Conservation (phyloP, 2,797 vertebrate species). For the Coregonus suidteri region DNA sequence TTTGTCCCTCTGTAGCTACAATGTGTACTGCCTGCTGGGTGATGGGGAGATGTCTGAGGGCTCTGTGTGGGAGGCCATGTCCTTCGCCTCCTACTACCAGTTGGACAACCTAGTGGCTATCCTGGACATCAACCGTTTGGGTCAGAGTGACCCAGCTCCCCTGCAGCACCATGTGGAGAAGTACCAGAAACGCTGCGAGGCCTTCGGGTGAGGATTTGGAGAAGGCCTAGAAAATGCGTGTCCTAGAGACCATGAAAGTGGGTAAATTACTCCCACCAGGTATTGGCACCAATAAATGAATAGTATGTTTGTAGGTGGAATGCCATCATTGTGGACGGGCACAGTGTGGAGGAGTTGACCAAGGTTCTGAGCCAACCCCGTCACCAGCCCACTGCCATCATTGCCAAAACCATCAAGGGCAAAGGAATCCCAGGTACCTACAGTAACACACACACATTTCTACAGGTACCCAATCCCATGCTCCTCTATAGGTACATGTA, state of each 20-base stretch:
- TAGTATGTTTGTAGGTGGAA: slow-evolving; percentile 79
- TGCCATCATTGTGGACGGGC: slow-evolving; percentile 87
- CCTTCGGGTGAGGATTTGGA: slow-evolving; percentile 80
- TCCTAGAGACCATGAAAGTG: neutral
- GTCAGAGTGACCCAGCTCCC: slow-evolving; percentile 88
- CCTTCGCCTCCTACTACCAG: slow-evolving; percentile 88
- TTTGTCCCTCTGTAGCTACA: slow-evolving; percentile 72
- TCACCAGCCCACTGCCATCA: slow-evolving; percentile 88
- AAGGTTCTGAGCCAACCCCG: slow-evolving; percentile 87
- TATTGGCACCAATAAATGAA: neutral
- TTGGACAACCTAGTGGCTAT: slow-evolving; percentile 90
- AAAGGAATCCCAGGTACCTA: slow-evolving; percentile 86
- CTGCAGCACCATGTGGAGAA: slow-evolving; percentile 89
- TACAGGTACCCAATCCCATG: neutral
- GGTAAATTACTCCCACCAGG: neutral
- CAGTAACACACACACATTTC: slow-evolving; percentile 14
- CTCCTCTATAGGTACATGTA: neutral
- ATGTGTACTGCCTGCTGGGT: slow-evolving; percentile 88
- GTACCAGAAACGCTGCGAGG: slow-evolving; percentile 90
- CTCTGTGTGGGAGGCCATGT: slow-evolving; percentile 93
- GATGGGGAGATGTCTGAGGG: slow-evolving; percentile 90
- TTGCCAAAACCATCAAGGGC: slow-evolving; percentile 91
- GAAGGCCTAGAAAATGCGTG: slow-evolving; percentile 30
- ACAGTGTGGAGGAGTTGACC: slow-evolving; percentile 92
- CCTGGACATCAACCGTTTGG: slow-evolving; percentile 90